Base-by-base conservation (phyloP, 2,797 vertebrate genomes). In the Molothrus aeneus region DNA sequence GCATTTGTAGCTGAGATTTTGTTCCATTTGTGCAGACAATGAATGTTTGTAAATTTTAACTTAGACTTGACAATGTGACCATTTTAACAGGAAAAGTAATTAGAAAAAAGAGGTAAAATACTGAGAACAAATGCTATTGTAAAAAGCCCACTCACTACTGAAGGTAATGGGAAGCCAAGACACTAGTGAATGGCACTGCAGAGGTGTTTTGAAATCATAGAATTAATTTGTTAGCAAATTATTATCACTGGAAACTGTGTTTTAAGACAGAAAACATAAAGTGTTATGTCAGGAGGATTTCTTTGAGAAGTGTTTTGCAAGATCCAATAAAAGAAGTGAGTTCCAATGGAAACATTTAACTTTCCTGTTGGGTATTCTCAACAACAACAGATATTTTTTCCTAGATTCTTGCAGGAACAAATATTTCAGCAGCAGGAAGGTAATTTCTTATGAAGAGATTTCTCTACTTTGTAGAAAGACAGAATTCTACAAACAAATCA, bases 211-310 rank as follows among this genome's bases (percentile, higher is more conserved):
- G 65, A 80, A 90, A 88, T 43, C 26, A 47, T 2, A 57, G 25
- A 80, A 88, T 86, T 92, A 90, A 65, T 90, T 74, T 85, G 17
- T 80, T 66, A 88, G 51, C 45, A 80, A 87, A 83, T 68, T 68
- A 78, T 75, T 90, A 53, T 79, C 47, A 54, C 47, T 54, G 47
- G 29, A 92, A 90, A 59, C 10, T 43, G 28, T n/a, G 74, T 80
- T 82, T 86, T 80, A 72, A 91, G 54, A 75, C n/a, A 75, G 45
- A 80, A 93, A 88, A 34, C 19, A 56, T 12, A 6, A 59, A 54
- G 22, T 32, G 17, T 54, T 90, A 45, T 65, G 42, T 75, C 50
- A 75, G 53, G 28, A 73, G 25, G 4, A 78, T 56, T 88, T 73
- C 57, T 74, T 83, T 17, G 17, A 77, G 32, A 80, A 77, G 7